These are phyloP conservation scores for Chymomyza caudatula DNA, from an alignment of 2,888 invertebrate species.

Conservation along the genomic window DNA sequence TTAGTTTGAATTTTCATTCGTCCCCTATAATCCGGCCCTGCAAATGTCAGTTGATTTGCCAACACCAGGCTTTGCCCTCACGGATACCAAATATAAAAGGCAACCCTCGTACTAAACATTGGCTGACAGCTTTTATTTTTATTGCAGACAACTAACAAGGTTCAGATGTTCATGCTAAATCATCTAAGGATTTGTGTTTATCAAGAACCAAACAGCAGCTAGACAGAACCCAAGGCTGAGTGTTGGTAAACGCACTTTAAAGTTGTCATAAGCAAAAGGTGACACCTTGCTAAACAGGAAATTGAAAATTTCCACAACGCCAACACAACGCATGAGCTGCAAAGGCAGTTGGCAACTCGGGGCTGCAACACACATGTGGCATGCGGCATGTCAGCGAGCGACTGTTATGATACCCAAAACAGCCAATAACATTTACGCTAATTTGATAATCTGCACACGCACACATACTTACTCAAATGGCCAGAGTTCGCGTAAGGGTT, in stretches of 20 bases:
- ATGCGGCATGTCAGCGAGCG: conserved; percentile 50
- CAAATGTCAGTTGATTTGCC: no score
- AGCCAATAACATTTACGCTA: conserved; percentile 69
- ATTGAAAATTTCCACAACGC: conserved; percentile 63
- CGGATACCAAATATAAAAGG: conserved; percentile 7
- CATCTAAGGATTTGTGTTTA: conserved; percentile 65
- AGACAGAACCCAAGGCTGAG: neutral
- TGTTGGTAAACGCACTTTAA: neutral
- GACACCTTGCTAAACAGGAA: conserved; percentile 56
- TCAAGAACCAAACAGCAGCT: conserved; percentile 26
- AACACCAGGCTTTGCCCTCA: no score
- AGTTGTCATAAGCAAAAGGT: neutral
- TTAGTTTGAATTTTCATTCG: no score
- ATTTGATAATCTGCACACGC: conserved; percentile 74
- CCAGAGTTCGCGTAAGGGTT: conserved; percentile 19
- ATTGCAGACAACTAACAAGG: conserved; percentile 59
- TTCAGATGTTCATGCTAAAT: conserved; percentile 58
- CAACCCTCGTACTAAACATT: neutral
- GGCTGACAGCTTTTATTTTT: conserved; percentile 41
- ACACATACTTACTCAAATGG: conserved; percentile 32
- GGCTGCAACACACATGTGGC: conserved; percentile 7
- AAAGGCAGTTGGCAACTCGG: neutral
- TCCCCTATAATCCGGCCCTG: no score
- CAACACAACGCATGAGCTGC: neutral
- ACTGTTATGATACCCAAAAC: conserved; percentile 31